Evolutionary conservation across 1,140 invertebrate genomes (phyloP).

Genomic region (Caligus rogercresseyi): DNA sequence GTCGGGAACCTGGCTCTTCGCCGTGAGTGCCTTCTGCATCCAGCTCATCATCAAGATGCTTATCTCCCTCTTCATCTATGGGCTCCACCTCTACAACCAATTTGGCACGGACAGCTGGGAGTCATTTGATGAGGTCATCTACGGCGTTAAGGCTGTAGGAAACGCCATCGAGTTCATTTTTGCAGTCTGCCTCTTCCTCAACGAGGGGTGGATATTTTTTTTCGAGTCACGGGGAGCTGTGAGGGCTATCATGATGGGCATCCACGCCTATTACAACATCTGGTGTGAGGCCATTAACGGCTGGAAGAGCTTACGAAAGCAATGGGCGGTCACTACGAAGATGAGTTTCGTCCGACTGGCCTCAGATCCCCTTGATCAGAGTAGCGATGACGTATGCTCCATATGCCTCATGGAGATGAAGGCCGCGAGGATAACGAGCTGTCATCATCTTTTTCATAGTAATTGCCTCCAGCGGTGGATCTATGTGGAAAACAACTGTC

Average conservation of each 20-base stretch:
- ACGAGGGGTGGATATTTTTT: constrained; percentile 77
- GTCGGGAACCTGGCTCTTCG: constrained; percentile 69
- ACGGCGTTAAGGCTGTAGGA: constrained; percentile 73
- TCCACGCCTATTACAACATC: constrained; percentile 93
- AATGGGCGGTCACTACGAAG: constrained; percentile 75
- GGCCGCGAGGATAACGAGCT: constrained; percentile 76
- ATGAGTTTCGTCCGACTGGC: constrained; percentile 75
- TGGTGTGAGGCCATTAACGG: constrained; percentile 80
- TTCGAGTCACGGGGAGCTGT: constrained; percentile 76
- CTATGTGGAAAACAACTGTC: constrained; percentile 51
- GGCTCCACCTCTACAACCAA: constrained; percentile 69
- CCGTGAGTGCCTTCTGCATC: constrained; percentile 69
- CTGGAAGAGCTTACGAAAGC: constrained; percentile 80
- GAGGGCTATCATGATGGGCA: constrained; percentile 76
- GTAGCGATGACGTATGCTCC: constrained; percentile 76
- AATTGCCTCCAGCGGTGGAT: constrained; percentile 88
- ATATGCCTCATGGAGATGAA: constrained; percentile 88
- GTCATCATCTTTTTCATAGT: constrained; percentile 85
- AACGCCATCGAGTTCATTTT: constrained; percentile 67
- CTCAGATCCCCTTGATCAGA: constrained; percentile 47
- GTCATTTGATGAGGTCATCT: constrained; percentile 79
- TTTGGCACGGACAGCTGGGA: constrained; percentile 71
- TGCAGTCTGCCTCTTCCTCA: constrained; percentile 82
- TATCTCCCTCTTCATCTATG: constrained; percentile 70
- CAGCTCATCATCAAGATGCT: constrained; percentile 49